A percentile compares a stretch with the other conserved stretches of the same genome.
phyloP scores from a whole-genome alignment of 2,797 vertebrate species.

The Esox lucius region DNA sequence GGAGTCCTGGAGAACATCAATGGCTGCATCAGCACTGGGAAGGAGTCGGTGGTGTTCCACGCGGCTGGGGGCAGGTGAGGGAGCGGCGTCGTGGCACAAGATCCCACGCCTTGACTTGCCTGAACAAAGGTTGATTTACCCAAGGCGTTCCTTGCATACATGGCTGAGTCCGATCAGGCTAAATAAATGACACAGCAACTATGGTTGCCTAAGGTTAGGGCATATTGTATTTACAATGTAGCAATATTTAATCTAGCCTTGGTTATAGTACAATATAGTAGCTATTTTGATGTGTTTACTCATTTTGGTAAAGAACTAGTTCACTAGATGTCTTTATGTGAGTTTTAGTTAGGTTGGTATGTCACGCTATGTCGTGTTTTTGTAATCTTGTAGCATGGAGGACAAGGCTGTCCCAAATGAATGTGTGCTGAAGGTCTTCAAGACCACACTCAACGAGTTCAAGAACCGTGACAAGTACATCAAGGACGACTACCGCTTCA shows the following conservation, averaged over 20 bases:
- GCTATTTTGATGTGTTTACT: not conserved
- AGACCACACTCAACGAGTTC: constrained; percentile 97
- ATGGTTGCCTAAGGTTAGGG: not conserved
- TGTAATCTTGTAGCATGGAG: constrained; percentile 65
- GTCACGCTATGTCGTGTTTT: not conserved
- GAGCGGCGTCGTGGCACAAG: not conserved
- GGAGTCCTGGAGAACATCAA: constrained; percentile 91
- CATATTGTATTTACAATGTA: not conserved
- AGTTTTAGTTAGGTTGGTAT: not conserved
- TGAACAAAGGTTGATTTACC: not conserved
- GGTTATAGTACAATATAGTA: too few relatives aligned
- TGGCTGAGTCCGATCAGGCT: not conserved
- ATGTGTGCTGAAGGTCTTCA: constrained; percentile 96
- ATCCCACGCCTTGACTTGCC: not conserved
- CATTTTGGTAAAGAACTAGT: not conserved
- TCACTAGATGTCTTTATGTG: not conserved
- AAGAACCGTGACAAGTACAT: constrained; percentile 97
- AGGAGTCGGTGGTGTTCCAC: constrained; percentile 96
- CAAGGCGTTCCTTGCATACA: not conserved
- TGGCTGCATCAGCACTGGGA: constrained; percentile 96
- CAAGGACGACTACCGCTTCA: constrained; percentile 97
- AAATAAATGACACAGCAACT: not conserved
- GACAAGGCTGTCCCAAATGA: constrained; percentile 83
- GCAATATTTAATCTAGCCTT: not conserved
- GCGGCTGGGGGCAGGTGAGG: constrained; percentile 90